Evolutionary conservation across 2,888 invertebrate species (phyloP).

Genomic region (Pseudococcus jackbeardsleyi): DNA sequence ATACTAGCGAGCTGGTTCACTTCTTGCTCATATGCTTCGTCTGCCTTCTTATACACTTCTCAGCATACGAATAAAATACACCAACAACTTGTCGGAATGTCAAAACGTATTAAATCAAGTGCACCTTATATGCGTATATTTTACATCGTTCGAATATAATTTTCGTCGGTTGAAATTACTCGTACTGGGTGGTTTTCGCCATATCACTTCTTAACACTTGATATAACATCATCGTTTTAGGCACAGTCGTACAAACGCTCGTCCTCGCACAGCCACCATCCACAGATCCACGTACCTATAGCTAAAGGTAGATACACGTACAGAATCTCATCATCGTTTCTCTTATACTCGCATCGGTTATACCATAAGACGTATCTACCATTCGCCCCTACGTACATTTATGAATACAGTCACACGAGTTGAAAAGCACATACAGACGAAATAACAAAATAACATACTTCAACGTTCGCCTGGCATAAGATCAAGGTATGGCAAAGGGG

Average conservation of each 20-base stretch:
- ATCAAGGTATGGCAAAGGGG: not conserved
- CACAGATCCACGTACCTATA: not conserved
- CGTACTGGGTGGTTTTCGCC: not conserved
- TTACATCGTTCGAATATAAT: not conserved
- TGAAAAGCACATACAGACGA: not conserved
- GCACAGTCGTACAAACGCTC: not conserved
- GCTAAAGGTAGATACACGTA: not conserved
- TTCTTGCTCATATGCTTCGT: too few relatives aligned
- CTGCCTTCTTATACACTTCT: too few relatives aligned
- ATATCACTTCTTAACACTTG: conserved; percentile 10
- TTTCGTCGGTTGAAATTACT: not conserved
- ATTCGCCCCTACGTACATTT: not conserved
- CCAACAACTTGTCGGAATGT: conserved; percentile 12
- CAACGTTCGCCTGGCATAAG: not conserved
- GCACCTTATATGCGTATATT: not conserved
- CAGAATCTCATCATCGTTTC: conserved; percentile 10
- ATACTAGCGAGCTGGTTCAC: too few relatives aligned
- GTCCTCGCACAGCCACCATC: not conserved
- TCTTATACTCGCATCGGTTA: not conserved
- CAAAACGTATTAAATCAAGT: conserved; percentile 3
- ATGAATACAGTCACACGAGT: conserved; percentile 10
- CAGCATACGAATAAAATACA: not conserved
- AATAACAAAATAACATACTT: conserved; percentile 10
- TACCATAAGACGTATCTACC: not conserved
- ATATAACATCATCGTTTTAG: not conserved